phyloP scores from a whole-genome alignment of 1,140 invertebrate genomes.

The Bicyclus anynana region DNA sequence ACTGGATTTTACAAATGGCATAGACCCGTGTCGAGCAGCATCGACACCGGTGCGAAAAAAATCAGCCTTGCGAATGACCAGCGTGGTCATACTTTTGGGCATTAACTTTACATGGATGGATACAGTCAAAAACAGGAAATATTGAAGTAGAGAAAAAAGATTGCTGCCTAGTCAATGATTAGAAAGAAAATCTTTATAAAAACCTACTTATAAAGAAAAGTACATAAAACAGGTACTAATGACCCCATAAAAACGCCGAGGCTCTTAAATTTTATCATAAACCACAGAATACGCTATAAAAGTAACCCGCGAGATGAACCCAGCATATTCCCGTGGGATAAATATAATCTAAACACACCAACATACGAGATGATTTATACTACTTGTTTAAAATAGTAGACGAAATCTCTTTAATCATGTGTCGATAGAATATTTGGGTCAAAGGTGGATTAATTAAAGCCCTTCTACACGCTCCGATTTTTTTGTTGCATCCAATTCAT shows the following conservation, averaged over 20 bases:
- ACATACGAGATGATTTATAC: not conserved
- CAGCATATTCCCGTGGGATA: not conserved
- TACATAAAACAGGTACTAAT: not conserved
- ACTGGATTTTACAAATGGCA: too few relatives aligned
- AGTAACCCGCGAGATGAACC: not conserved
- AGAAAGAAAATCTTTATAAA: too few relatives aligned
- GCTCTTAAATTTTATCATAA: not conserved
- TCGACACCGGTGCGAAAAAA: too few relatives aligned
- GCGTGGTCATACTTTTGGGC: too few relatives aligned
- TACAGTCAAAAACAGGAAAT: too few relatives aligned
- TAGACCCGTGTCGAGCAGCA: too few relatives aligned
- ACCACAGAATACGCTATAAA: conserved; percentile 1
- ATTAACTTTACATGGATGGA: too few relatives aligned
- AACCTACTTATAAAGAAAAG: not conserved
- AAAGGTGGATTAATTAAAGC: not conserved
- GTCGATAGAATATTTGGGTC: not conserved
- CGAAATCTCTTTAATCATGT: not conserved
- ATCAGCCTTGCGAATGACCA: too few relatives aligned
- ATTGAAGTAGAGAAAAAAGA: too few relatives aligned
- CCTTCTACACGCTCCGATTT: too few relatives aligned
- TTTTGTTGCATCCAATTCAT: too few relatives aligned
- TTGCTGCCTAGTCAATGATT: too few relatives aligned
- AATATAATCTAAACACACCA: not conserved
- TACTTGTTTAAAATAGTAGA: not conserved
- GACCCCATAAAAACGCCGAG: not conserved